Percentiles rank a stretch among this genome's conserved stretches.
Conservation (phyloP, 1,140 invertebrate genomes). For the Drosophila parabipectinata region DNA sequence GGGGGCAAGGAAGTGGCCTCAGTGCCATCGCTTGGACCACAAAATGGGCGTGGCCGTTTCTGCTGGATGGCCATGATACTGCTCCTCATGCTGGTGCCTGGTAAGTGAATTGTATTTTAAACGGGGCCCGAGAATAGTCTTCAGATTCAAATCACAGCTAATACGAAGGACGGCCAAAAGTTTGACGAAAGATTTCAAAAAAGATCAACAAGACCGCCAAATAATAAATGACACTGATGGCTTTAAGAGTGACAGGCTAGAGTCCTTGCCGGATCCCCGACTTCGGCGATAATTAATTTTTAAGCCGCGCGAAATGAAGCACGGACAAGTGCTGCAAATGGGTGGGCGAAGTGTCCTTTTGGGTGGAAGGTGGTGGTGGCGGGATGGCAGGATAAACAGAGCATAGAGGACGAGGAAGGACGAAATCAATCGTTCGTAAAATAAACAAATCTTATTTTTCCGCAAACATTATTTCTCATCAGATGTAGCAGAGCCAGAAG, state of each 20-base stretch:
- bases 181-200: conserved; percentile 73
- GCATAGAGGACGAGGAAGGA: conserved; percentile 19
- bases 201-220: conserved; percentile 50
- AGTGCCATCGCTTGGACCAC: conserved; percentile 17
- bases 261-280: conserved; percentile 37
- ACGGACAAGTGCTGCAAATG: conserved; percentile 46
- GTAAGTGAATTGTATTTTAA: conserved; percentile 58
- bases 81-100: conserved; percentile 63
- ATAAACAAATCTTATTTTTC: conserved; percentile 83
- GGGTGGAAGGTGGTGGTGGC: no score
- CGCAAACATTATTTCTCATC: conserved; percentile 82
- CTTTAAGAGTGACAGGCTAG: conserved; percentile 46
- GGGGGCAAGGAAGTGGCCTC: background rate
- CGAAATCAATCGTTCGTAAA: conserved; percentile 80
- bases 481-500: conserved; percentile 45
- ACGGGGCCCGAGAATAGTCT: conserved; percentile 4
- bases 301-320: conserved; percentile 80
- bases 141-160: conserved; percentile 59
- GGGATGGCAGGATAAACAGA: conserved; percentile 5
- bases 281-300: conserved; percentile 78
- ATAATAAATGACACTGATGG: conserved; percentile 65
- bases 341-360: background rate
- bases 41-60: conserved; percentile 57
- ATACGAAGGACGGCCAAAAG: conserved; percentile 50
- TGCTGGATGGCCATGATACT: conserved; percentile 52